Percentiles rank a stretch among this genome's conserved stretches.
phyloP scores from a whole-genome alignment of 2,888 invertebrate genomes.

The Tetramorium bicarinatum region DNA sequence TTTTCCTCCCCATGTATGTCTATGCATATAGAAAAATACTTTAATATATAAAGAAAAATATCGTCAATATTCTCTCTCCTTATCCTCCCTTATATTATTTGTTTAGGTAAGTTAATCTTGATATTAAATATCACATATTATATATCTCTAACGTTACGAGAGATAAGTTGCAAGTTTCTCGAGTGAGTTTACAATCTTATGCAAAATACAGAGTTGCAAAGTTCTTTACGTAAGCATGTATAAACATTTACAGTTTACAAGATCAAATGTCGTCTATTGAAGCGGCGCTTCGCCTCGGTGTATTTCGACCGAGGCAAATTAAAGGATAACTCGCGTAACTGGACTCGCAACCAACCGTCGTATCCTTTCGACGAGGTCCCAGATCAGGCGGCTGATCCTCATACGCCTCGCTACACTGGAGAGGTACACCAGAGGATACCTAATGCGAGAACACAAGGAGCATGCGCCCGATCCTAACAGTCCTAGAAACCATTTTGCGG shows the following conservation, averaged over 20 bases:
- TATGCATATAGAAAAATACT: neutral
- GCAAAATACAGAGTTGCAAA: neutral
- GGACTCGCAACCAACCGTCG: constrained; percentile 63
- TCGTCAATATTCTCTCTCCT: neutral
- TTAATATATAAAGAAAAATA: constrained; percentile 10
- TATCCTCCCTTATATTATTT: neutral
- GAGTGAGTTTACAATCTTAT: neutral
- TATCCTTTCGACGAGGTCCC: constrained; percentile 69
- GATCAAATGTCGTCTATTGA: constrained; percentile 3
- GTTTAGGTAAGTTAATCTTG: neutral
- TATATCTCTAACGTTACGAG: neutral
- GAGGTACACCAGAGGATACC: constrained; percentile 66
- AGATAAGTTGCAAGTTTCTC: neutral
- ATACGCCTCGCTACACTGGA: constrained; percentile 75
- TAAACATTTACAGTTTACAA: constrained; percentile 25
- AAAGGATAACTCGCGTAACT: constrained; percentile 71
- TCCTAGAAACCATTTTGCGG: constrained; percentile 83
- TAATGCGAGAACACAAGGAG: constrained; percentile 79
- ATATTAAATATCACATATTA: neutral
- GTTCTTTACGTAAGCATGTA: neutral
- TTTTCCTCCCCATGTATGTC: neutral
- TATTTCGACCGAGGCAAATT: constrained; percentile 60
- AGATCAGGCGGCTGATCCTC: constrained; percentile 70
- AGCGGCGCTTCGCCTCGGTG: constrained; percentile 8
- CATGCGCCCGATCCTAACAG: constrained; percentile 79